phyloP scores from a whole-genome alignment of 2,888 invertebrate species.

The Eilema caniola region DNA sequence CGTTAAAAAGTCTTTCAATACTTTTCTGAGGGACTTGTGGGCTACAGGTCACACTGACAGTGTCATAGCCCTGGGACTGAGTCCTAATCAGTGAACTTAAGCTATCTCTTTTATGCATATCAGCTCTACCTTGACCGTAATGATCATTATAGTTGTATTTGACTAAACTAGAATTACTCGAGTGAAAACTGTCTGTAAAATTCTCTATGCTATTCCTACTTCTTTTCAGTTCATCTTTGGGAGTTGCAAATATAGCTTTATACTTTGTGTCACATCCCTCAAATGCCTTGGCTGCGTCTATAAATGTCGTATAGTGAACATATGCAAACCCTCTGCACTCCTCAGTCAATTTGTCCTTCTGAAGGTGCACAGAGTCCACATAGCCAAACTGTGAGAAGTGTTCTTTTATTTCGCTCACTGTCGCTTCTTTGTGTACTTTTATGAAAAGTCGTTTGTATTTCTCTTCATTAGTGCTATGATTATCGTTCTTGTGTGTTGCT shows the following conservation, averaged over 20 bases:
- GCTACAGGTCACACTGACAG: slow-evolving; percentile 91
- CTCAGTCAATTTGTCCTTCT: slow-evolving; percentile 92
- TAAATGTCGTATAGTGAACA: slow-evolving; percentile 92
- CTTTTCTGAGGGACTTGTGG: slow-evolving; percentile 91
- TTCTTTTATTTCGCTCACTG: slow-evolving; percentile 91
- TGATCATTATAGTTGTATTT: slow-evolving; percentile 52
- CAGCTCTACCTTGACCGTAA: slow-evolving; percentile 41
- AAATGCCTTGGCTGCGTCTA: slow-evolving; percentile 94
- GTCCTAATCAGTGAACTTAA: slow-evolving; percentile 55
- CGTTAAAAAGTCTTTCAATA: slow-evolving; percentile 94
- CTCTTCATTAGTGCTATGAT: slow-evolving; percentile 64
- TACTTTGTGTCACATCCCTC: slow-evolving; percentile 95
- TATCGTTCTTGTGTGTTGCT: slow-evolving; percentile 87
- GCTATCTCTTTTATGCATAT: slow-evolving; percentile 47
- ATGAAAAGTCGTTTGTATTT: slow-evolving; percentile 93
- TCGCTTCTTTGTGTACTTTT: slow-evolving; percentile 92
- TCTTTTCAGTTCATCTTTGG: slow-evolving; percentile 87
- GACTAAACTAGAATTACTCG: slow-evolving; percentile 49
- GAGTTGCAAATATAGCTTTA: slow-evolving; percentile 96
- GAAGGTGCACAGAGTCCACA: slow-evolving; percentile 92
- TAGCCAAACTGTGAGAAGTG: slow-evolving; percentile 96
- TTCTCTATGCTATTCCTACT: slow-evolving; percentile 66
- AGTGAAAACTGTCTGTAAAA: slow-evolving; percentile 48
- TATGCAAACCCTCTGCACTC: slow-evolving; percentile 96
- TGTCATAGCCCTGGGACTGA: slow-evolving; percentile 84